Evolutionary conservation across 2,113 vertebrate species (phyloP).

Genomic region (Struthidea cinerea): DNA sequence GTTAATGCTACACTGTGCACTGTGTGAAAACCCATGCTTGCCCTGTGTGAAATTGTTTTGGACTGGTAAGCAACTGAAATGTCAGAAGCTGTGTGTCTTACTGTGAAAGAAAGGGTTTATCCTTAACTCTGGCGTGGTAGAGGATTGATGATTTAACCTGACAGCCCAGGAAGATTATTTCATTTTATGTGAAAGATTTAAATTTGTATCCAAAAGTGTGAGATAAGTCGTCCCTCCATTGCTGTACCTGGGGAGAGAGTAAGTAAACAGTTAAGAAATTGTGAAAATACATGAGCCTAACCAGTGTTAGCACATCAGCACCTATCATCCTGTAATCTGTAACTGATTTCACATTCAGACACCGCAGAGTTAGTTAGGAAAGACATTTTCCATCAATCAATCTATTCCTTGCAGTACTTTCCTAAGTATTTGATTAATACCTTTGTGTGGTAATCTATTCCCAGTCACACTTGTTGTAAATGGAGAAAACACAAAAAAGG

Average conservation of each 20-base stretch:
- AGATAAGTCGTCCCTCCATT: not conserved
- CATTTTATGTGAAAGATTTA: not conserved
- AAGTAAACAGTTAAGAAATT: constrained; percentile 17
- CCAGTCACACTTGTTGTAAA: not conserved
- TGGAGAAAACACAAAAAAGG: not conserved
- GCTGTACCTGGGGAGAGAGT: not conserved
- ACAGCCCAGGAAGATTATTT: not conserved
- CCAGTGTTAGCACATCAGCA: not conserved
- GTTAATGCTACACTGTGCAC: not conserved
- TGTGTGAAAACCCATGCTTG: not conserved
- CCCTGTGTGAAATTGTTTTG: not conserved
- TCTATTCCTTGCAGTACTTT: not conserved
- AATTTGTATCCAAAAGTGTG: not conserved
- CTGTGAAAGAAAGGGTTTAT: not conserved
- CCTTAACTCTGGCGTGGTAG: not conserved
- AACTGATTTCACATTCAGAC: not conserved
- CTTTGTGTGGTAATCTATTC: not conserved
- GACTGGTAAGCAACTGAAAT: not conserved
- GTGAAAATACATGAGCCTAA: not conserved
- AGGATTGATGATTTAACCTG: not conserved
- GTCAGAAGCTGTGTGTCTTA: not conserved
- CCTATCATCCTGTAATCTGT: not conserved
- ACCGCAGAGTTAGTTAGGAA: not conserved
- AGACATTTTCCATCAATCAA: not conserved
- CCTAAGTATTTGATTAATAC: not conserved